These are phyloP conservation scores for Melanotaenia maccullochi DNA, from an alignment of 2,797 vertebrate species.

Conservation along the genomic window DNA sequence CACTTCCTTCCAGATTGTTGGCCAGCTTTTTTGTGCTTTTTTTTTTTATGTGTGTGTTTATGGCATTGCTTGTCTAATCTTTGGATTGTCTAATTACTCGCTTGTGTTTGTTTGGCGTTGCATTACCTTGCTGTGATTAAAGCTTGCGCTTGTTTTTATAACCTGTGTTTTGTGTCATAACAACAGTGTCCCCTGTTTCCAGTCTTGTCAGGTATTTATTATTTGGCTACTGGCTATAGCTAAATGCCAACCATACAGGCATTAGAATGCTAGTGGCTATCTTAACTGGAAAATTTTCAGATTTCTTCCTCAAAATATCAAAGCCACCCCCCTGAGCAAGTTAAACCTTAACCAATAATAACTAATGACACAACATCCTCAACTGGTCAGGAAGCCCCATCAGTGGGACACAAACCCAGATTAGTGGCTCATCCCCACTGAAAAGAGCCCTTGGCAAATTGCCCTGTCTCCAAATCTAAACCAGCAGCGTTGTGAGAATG, in stretches of 20 bases:
- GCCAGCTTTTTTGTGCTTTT: too few relatives aligned
- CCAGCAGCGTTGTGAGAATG: conserved; percentile 72
- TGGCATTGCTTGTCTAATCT: too few relatives aligned
- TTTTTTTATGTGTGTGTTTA: too few relatives aligned
- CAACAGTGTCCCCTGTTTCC: neutral
- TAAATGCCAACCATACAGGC: neutral
- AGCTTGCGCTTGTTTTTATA: neutral
- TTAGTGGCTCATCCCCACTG: conserved; percentile 76
- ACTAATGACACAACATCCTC: conserved; percentile 66
- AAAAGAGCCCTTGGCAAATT: conserved; percentile 69
- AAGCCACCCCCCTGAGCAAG: conserved; percentile 26
- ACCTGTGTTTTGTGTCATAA: neutral
- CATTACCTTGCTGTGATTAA: neutral
- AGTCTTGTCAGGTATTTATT: too few relatives aligned
- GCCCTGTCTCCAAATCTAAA: conserved; percentile 72
- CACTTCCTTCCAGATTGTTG: too few relatives aligned
- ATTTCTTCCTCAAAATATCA: too few relatives aligned
- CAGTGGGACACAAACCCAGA: conserved; percentile 76
- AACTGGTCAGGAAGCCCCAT: conserved; percentile 76
- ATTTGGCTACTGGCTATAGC: neutral
- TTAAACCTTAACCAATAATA: conserved; percentile 75
- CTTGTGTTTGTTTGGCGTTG: neutral
- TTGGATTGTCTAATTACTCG: too few relatives aligned
- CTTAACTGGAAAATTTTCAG: neutral
- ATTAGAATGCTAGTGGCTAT: neutral